Percentiles rank a stretch among this genome's conserved stretches.
These are phyloP conservation scores for Oceanodroma leucorhoa DNA, from an alignment of 2,797 vertebrate species.

Conservation along the genomic window DNA sequence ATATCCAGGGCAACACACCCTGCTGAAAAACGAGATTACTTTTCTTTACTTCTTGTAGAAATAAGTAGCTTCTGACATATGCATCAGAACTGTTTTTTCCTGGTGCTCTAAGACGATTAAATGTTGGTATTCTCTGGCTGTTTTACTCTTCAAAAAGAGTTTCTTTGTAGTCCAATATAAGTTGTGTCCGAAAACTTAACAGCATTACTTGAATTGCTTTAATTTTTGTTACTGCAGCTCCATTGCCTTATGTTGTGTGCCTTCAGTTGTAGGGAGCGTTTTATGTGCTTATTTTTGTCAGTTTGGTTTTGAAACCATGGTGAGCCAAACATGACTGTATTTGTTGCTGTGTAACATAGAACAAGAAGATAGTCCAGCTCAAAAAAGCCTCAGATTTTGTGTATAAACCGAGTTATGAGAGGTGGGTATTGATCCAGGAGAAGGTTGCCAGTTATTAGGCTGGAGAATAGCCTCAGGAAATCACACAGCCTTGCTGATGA, in stretches of 20 bases:
- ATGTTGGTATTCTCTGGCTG: not conserved
- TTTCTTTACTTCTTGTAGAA: not conserved
- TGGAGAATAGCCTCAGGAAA: not conserved
- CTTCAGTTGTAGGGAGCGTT: not conserved
- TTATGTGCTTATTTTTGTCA: conserved; percentile 2
- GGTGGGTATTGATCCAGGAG: not conserved
- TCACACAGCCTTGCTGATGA: not conserved
- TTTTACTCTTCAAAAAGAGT: not conserved
- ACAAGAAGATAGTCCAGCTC: not conserved
- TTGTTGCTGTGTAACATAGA: not conserved
- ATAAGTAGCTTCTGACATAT: conserved; percentile 1
- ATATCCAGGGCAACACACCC: conserved; percentile 18
- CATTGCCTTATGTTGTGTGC: not conserved
- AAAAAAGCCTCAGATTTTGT: not conserved
- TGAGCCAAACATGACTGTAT: not conserved
- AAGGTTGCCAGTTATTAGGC: not conserved
- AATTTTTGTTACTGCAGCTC: not conserved
- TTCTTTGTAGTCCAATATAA: not conserved
- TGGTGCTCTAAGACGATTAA: not conserved
- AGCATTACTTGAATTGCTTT: not conserved
- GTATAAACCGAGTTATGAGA: not conserved
- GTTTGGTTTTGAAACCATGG: not conserved
- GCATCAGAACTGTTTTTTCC: not conserved
- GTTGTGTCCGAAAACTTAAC: not conserved
- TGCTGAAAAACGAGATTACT: conserved; percentile 35